Conservation (phyloP, 2,113 vertebrate species). For the Labrus mixtus region DNA sequence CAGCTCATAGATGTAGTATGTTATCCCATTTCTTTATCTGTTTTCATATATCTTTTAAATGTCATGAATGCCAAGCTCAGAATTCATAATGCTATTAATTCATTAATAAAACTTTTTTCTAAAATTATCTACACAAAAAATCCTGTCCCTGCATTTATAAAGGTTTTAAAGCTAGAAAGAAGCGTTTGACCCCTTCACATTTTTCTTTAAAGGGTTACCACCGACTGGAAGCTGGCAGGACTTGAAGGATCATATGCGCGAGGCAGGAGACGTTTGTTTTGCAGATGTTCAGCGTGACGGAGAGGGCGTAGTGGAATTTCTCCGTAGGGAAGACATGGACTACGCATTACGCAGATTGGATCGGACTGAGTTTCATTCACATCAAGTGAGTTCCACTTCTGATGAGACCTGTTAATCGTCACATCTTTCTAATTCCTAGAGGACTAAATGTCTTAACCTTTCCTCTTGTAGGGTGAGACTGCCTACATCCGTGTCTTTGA, state of each 20-base stretch:
- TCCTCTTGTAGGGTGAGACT: constrained; percentile 87
- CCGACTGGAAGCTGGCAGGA: constrained; percentile 93
- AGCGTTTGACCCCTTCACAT: neutral
- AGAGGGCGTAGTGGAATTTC: constrained; percentile 89
- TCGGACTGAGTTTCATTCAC: constrained; percentile 88
- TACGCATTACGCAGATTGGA: constrained; percentile 87
- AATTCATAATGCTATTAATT: neutral
- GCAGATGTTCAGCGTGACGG: constrained; percentile 89
- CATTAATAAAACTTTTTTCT: no score
- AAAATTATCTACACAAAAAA: no score
- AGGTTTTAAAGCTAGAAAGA: neutral
- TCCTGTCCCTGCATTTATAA: neutral
- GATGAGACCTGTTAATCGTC: neutral
- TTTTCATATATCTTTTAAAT: no score
- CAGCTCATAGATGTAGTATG: no score
- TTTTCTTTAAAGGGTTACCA: constrained; percentile 80
- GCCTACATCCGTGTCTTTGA: constrained; percentile 91
- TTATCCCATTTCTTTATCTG: no score
- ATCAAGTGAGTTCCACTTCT: constrained; percentile 80
- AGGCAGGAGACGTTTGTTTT: constrained; percentile 90
- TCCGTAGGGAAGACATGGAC: constrained; percentile 91
- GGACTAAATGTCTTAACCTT: neutral
- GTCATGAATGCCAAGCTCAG: neutral
- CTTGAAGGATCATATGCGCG: constrained; percentile 90
- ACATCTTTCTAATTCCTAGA: neutral